Evolutionary conservation across 1,140 invertebrate species (phyloP), one percentile per base, ranked within the genome.

Genomic region (Streblospio benedicti): DNA sequence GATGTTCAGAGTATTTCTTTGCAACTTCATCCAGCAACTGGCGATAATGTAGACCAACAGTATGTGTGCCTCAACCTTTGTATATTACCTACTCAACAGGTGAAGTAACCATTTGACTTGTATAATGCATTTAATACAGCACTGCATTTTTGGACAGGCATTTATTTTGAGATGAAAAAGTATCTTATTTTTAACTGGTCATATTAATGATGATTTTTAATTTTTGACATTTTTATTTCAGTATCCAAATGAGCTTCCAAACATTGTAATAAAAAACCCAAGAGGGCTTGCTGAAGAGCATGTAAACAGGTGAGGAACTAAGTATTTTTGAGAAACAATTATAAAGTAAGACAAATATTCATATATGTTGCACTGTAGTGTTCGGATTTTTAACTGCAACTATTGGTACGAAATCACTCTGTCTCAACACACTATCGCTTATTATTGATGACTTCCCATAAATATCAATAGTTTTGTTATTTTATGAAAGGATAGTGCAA

Each of bases 31-130:
- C 90, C 90, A 41, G 85, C 87, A 23, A 91, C 89, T 43, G 89
- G 85, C 5, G 84, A 90, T 71, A 86, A 91, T 69, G 81, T 83
- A 1, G 83, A 87, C 47, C 86, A 87, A 67, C 87, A 91, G 71
- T 92, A 86, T 79, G 88, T 92, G 16, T 87, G 88, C 70, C 82
- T 90, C 32, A 89, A 86, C 27, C 71, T 93, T 23, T 83, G 86
- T 69, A 84, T 90, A n/a, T 80, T 81, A 31, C 76, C 90, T 44
- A 80, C 84, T 20, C 71, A 81, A 9, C 31, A 64, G 56, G 70
- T 71, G 57, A 53, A 61, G 25, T 30, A 33, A 2, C 49, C 83
- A 88, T 50, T 81, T 78, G 62, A 75, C 89, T 28, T 57, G 0
- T 16, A 38, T 41, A 41, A 41, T 12, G n/a, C 1, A 44, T 5